Evolutionary conservation across 2,797 vertebrate genomes (phyloP).

Genomic region (Phylloscopus collybita): DNA sequence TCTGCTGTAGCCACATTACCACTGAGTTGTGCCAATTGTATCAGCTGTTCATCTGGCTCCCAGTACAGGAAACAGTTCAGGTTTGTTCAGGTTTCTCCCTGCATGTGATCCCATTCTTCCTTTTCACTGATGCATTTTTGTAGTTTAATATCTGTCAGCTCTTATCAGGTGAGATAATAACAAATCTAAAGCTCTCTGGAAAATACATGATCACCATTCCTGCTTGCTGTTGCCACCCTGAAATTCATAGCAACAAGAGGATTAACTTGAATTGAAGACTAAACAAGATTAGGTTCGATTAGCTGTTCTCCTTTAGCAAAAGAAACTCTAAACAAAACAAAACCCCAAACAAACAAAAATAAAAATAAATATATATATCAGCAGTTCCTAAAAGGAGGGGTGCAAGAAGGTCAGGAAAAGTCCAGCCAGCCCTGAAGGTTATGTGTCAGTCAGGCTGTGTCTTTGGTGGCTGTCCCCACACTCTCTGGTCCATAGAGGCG

Average conservation of each 20-base stretch:
- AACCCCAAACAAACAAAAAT: not conserved
- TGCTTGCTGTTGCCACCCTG: not conserved
- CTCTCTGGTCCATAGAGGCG: not conserved
- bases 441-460: fast-evolving
- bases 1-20: not conserved
- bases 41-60: not conserved
- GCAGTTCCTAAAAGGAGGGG: not conserved
- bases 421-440: not conserved
- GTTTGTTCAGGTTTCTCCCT: not conserved
- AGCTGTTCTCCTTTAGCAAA: not conserved
- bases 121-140: not conserved
- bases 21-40: not conserved
- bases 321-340: not conserved
- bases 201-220: not conserved
- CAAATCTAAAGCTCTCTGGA: slow-evolving; percentile 5
- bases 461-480: not conserved
- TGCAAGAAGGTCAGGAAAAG: not conserved
- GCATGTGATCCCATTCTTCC: not conserved
- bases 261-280: not conserved
- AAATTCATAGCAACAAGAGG: slow-evolving; percentile 1
- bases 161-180: not conserved
- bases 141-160: not conserved
- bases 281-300: not conserved
- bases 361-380: not conserved
- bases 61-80: not conserved